A percentile compares a stretch with the other conserved stretches of the same genome.
Evolutionary conservation across 2,888 invertebrate species (phyloP).

Genomic region (Ormyrus pomaceus): DNA sequence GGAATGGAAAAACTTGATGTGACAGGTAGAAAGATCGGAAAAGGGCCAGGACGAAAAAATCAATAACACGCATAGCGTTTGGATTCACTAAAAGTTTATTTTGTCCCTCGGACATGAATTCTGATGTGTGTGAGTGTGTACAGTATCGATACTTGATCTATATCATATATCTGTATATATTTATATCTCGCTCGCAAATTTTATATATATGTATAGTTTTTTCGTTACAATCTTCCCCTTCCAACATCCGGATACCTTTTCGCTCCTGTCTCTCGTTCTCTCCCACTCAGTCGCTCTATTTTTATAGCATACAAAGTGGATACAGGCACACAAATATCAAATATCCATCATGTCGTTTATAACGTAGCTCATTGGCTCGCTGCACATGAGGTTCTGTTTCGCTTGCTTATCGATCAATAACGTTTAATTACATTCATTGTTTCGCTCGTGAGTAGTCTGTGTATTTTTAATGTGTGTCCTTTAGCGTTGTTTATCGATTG

Average conservation of each 20-base stretch:
- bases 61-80: slow-evolving; percentile 48
- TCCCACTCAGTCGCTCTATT: slow-evolving; percentile 59
- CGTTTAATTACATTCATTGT: slow-evolving; percentile 43
- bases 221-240: slow-evolving; percentile 40
- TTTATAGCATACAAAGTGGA: slow-evolving; percentile 74
- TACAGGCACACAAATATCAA: slow-evolving; percentile 76
- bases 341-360: slow-evolving; percentile 67
- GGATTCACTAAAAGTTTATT: slow-evolving; percentile 74
- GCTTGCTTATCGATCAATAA: slow-evolving; percentile 28
- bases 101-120: slow-evolving; percentile 68
- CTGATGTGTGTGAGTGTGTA: slow-evolving; percentile 68
- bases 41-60: slow-evolving; percentile 3
- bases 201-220: slow-evolving; percentile 68
- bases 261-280: not conserved
- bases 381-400: slow-evolving; percentile 9
- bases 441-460: not conserved
- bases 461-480: slow-evolving; percentile 1
- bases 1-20: slow-evolving; percentile 1
- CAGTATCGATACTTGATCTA: slow-evolving; percentile 62
- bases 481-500: not conserved
- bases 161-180: slow-evolving; percentile 57
- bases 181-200: slow-evolving; percentile 53
- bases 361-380: slow-evolving; percentile 62
- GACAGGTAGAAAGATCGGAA: not conserved
- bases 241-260: not conserved